phyloP scores from a whole-genome alignment of 2,888 invertebrate species.

The Trichopoda pennipes region DNA sequence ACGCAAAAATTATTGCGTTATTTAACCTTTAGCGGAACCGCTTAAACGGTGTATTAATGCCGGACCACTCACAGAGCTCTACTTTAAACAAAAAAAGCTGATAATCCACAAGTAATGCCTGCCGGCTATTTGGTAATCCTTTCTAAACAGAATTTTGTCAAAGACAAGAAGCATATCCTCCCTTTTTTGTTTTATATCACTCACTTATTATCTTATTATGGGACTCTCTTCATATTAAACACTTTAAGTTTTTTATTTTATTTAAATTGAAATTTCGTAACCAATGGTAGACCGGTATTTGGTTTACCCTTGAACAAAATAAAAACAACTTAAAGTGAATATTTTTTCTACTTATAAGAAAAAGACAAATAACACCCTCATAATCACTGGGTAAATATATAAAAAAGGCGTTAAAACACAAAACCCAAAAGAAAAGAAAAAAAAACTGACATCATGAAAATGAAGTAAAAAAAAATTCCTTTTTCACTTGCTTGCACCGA shows the following conservation, averaged over 20 bases:
- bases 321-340: constrained; percentile 2
- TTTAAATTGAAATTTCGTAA: neutral
- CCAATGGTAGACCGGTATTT: constrained; percentile 5
- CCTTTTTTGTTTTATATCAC: no score
- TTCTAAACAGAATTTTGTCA: no score
- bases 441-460: neutral
- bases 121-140: no score
- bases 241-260: neutral
- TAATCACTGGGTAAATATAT: constrained; percentile 17
- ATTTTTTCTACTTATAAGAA: neutral
- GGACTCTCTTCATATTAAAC: neutral
- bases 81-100: no score
- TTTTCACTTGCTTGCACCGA: neutral
- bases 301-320: constrained; percentile 5
- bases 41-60: no score
- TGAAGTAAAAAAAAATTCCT: neutral
- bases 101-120: no score
- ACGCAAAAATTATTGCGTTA: no score
- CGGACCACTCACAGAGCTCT: no score
- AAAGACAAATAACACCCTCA: constrained; percentile 39
- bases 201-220: neutral
- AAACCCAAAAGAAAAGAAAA: neutral
- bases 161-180: no score
- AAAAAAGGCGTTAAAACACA: constrained; percentile 27
- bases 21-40: no score